phyloP scores from a whole-genome alignment of 2,797 vertebrate species.

The Yasuhikotakia modesta region DNA sequence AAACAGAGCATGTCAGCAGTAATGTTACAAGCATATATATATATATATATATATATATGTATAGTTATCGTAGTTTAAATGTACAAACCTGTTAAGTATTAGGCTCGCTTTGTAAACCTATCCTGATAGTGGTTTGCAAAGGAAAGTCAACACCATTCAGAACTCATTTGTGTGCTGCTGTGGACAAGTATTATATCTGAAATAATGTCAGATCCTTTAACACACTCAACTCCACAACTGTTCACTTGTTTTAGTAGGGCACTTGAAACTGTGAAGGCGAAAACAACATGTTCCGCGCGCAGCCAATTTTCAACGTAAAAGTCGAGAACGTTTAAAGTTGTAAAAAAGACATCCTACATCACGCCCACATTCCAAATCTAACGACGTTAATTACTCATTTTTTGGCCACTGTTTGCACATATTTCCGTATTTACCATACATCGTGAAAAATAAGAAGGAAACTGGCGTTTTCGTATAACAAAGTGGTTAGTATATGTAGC shows the following conservation, averaged over 20 bases:
- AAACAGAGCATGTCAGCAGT: neutral
- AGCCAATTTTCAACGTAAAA: neutral
- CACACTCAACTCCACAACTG: neutral
- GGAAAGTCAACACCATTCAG: neutral
- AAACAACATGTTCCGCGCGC: neutral
- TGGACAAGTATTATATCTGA: neutral
- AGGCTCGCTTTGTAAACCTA: neutral
- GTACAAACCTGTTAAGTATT: conserved; percentile 19
- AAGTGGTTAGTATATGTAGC: too few relatives aligned
- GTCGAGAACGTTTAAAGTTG: neutral
- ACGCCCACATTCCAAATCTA: too few relatives aligned
- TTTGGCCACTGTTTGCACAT: too few relatives aligned
- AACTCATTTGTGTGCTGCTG: neutral
- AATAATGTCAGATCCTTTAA: neutral
- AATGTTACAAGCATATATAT: too few relatives aligned
- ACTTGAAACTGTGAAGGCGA: neutral
- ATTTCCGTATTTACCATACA: too few relatives aligned
- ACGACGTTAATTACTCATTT: too few relatives aligned
- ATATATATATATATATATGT: too few relatives aligned
- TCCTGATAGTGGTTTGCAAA: neutral
- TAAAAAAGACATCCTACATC: too few relatives aligned
- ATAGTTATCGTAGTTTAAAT: neutral
- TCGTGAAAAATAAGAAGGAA: too few relatives aligned
- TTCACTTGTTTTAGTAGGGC: conserved; percentile 14
- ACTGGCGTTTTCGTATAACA: too few relatives aligned